A percentile compares a stretch with the other conserved stretches of the same genome.
These are phyloP conservation scores for Odocoileus virginianus DNA, from an alignment of 2,113 vertebrate species.

Conservation along the genomic window DNA sequence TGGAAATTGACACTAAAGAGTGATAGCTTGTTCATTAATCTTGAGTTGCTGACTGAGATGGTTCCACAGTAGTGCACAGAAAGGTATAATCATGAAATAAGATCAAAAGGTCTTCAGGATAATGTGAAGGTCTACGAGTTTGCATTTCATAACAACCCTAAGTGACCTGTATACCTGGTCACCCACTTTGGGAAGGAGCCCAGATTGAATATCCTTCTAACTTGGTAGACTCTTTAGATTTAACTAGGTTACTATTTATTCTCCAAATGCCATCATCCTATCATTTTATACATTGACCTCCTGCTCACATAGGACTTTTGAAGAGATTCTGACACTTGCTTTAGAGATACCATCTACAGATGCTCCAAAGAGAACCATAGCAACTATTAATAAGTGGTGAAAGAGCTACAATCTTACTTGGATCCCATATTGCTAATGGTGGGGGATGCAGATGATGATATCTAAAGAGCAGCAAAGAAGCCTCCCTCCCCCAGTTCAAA, in stretches of 20 bases:
- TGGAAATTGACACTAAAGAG: background rate
- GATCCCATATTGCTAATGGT: background rate
- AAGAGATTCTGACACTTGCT: background rate
- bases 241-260: background rate
- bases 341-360: background rate
- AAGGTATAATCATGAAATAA: background rate
- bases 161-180: background rate
- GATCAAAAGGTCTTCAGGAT: background rate
- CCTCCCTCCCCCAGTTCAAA: background rate
- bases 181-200: background rate
- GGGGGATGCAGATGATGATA: background rate
- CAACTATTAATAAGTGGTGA: background rate
- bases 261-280: background rate
- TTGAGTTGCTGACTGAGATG: background rate
- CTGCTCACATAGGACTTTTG: background rate
- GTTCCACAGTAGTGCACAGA: background rate
- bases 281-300: background rate
- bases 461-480: background rate
- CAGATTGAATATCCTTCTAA: background rate
- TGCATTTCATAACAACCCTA: background rate
- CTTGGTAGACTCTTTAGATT: background rate
- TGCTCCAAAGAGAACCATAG: background rate
- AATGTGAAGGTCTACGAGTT: background rate
- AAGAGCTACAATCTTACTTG: background rate
- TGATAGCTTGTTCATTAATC: background rate